Evolutionary conservation across 2,888 invertebrate species (phyloP).

Genomic region (Trilocha varians): DNA sequence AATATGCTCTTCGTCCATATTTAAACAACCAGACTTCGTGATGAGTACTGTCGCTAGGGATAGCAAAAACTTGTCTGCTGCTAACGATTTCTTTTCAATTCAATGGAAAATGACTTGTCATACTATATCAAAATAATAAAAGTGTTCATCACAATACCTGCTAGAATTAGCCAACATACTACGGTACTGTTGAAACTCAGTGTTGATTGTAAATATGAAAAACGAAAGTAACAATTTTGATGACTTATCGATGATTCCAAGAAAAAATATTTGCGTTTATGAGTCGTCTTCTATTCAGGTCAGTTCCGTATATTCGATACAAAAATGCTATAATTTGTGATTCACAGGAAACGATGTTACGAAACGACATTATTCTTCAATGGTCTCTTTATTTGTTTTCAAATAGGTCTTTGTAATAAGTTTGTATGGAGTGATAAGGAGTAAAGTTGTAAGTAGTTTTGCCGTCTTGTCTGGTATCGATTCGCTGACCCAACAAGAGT

Average conservation of each 20-base stretch:
- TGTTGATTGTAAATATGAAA: neutral
- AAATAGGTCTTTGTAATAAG: neutral
- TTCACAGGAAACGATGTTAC: too few relatives aligned
- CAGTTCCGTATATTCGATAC: constrained; percentile 11
- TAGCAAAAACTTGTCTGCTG: too few relatives aligned
- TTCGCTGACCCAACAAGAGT: constrained; percentile 8
- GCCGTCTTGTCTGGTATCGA: constrained; percentile 6
- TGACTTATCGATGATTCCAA: neutral
- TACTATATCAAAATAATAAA: too few relatives aligned
- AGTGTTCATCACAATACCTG: too few relatives aligned
- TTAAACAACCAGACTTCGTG: too few relatives aligned
- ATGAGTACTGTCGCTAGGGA: too few relatives aligned
- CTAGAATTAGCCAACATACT: neutral
- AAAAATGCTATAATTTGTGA: too few relatives aligned
- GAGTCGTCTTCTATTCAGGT: constrained; percentile 16
- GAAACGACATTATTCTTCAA: too few relatives aligned
- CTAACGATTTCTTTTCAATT: too few relatives aligned
- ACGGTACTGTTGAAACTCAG: neutral
- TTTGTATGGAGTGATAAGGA: neutral
- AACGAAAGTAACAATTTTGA: neutral
- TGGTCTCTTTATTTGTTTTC: too few relatives aligned
- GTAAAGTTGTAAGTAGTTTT: neutral
- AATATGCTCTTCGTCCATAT: too few relatives aligned
- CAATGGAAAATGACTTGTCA: too few relatives aligned
- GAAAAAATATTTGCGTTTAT: constrained; percentile 7